phyloP scores from a whole-genome alignment of 2,113 vertebrate genomes.

The Toxotes chatareus region DNA sequence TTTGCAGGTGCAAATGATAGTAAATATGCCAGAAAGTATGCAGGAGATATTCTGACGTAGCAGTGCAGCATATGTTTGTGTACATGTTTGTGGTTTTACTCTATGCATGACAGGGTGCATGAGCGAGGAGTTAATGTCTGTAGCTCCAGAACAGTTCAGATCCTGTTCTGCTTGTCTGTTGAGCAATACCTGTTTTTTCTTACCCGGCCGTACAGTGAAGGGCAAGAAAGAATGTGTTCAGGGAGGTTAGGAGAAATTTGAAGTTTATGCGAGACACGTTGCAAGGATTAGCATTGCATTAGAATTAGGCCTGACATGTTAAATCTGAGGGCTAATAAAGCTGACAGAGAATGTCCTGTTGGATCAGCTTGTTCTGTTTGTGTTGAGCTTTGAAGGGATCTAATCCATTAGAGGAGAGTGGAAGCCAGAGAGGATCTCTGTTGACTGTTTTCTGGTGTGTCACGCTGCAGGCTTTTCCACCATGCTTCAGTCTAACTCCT shows the following conservation, averaged over 20 bases:
- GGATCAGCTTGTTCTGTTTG: slow-evolving; percentile 45
- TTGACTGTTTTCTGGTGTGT: not conserved
- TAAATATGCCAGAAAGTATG: not conserved
- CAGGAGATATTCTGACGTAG: not conserved
- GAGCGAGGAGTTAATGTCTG: slow-evolving; percentile 43
- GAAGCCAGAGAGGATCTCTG: not conserved
- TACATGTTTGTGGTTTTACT: slow-evolving; percentile 42
- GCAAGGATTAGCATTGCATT: slow-evolving; percentile 22
- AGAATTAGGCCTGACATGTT: not conserved
- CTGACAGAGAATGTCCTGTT: slow-evolving; percentile 30
- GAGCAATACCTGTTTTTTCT: slow-evolving; percentile 83
- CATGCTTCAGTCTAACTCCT: not conserved
- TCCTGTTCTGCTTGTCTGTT: slow-evolving; percentile 85
- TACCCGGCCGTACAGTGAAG: not conserved
- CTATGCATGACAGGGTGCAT: slow-evolving; percentile 6
- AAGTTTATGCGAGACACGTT: slow-evolving; percentile 49
- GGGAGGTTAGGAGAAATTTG: slow-evolving; percentile 48
- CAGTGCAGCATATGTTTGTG: slow-evolving; percentile 26
- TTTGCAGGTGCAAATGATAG: not conserved
- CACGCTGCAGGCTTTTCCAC: slow-evolving; percentile 4
- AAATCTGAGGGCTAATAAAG: slow-evolving; percentile 7
- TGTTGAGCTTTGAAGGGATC: slow-evolving; percentile 32
- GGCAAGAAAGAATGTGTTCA: slow-evolving; percentile 59
- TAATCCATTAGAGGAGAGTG: slow-evolving; percentile 7
- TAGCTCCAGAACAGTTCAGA: slow-evolving; percentile 42